These are phyloP conservation scores for Leptobrachium ailaonicum DNA, from an alignment of 2,113 vertebrate genomes.

Conservation along the genomic window DNA sequence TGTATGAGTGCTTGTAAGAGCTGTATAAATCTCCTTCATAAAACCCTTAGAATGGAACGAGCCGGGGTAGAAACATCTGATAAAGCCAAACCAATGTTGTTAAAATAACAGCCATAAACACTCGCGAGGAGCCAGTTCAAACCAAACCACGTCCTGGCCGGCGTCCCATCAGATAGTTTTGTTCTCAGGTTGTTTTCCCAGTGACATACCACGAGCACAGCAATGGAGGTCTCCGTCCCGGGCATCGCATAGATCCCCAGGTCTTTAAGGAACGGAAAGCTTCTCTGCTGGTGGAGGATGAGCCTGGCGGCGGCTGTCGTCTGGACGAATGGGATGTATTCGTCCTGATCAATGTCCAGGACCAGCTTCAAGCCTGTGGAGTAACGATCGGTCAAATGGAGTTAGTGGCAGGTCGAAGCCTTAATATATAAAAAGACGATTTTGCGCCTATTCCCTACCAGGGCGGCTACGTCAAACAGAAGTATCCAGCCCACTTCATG, in stretches of 20 bases:
- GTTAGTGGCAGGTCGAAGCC: no score
- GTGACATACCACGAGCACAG: slow-evolving; percentile 71
- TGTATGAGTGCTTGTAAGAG: no score
- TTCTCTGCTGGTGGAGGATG: slow-evolving; percentile 74
- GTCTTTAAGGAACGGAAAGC: slow-evolving; percentile 77
- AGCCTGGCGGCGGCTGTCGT: slow-evolving; percentile 68
- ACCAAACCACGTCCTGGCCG: slow-evolving; percentile 51
- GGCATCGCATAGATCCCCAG: slow-evolving; percentile 75
- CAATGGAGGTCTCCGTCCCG: slow-evolving; percentile 76
- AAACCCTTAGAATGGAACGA: no score
- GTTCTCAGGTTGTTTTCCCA: slow-evolving; percentile 52
- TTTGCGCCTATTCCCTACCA: no score
- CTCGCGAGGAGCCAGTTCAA: slow-evolving; percentile 59
- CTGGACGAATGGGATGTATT: slow-evolving; percentile 75
- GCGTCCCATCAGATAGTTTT: slow-evolving; percentile 64
- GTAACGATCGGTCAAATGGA: not conserved
- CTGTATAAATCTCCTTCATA: no score
- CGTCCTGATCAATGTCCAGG: slow-evolving; percentile 74
- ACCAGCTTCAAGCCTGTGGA: slow-evolving; percentile 74
- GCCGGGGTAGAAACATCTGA: slow-evolving; percentile 29
- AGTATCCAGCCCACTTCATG: no score
- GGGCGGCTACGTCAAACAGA: no score
- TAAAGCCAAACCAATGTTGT: slow-evolving; percentile 13
- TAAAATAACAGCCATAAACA: slow-evolving; percentile 33
- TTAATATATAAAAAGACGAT: no score